phyloP scores from a whole-genome alignment of 2,797 vertebrate species.

The Macrochelys suwanniensis region DNA sequence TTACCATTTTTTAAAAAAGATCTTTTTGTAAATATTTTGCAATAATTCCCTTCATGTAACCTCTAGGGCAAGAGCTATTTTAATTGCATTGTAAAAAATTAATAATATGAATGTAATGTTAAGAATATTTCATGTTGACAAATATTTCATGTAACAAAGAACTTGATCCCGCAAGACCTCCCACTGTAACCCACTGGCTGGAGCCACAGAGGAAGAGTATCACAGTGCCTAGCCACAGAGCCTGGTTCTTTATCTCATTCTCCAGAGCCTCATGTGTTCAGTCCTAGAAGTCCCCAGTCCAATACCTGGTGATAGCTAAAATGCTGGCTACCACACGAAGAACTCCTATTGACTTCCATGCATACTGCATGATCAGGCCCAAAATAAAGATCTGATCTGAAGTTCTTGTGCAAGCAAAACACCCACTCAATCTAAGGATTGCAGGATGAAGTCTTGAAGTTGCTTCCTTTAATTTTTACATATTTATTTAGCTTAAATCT shows the following conservation, averaged over 20 bases:
- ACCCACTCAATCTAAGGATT: neutral
- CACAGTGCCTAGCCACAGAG: neutral
- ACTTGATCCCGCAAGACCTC: accelerated
- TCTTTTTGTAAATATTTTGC: neutral
- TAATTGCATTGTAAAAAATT: neutral
- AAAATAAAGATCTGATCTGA: neutral
- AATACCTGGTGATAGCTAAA: neutral
- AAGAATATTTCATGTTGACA: neutral
- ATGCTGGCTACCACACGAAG: neutral
- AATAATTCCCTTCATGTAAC: neutral
- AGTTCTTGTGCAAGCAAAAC: neutral
- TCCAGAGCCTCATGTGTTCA: neutral
- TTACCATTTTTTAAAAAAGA: neutral
- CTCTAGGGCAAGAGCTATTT: neutral
- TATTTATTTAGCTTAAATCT: neutral
- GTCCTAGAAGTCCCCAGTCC: neutral
- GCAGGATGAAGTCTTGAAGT: neutral
- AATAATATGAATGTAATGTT: neutral
- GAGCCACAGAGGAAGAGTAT: neutral
- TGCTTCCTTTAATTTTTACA: neutral
- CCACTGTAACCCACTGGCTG: neutral
- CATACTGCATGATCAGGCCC: neutral
- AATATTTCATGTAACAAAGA: neutral
- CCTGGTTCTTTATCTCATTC: neutral
- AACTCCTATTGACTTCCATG: neutral